phyloP scores from a whole-genome alignment of 1,140 invertebrate species.

The Hyposmocoma kahamanoa region DNA sequence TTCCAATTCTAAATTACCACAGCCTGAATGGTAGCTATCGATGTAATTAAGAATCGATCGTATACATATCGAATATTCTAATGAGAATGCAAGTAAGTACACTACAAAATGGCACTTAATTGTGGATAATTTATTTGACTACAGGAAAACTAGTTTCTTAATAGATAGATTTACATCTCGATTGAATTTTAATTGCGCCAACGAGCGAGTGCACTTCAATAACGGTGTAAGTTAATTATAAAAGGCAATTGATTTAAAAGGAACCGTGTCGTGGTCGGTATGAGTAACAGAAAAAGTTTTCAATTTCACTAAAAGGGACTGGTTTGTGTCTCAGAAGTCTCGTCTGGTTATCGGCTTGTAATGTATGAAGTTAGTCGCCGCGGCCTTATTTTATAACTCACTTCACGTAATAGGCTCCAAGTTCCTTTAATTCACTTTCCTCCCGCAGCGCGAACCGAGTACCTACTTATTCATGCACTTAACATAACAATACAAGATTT shows the following conservation, averaged over 20 bases:
- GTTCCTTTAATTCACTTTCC: slow-evolving; percentile 59
- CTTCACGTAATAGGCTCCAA: slow-evolving; percentile 65
- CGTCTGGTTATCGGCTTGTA: slow-evolving; percentile 73
- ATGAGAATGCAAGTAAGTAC: too few species aligned
- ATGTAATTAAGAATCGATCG: too few species aligned
- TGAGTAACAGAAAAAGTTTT: slow-evolving; percentile 74
- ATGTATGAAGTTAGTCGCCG: slow-evolving; percentile 70
- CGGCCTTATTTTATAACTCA: slow-evolving; percentile 71
- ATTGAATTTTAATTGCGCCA: slow-evolving; percentile 61
- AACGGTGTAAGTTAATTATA: slow-evolving; percentile 70
- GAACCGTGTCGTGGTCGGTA: slow-evolving; percentile 60
- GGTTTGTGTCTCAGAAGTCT: slow-evolving; percentile 74
- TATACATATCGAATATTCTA: too few species aligned
- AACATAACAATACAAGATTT: too few species aligned
- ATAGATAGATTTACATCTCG: slow-evolving; percentile 54
- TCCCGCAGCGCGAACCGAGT: slow-evolving; percentile 32
- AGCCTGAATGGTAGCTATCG: too few species aligned
- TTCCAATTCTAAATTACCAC: too few species aligned
- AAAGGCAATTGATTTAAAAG: slow-evolving; percentile 72
- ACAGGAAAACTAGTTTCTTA: slow-evolving; percentile 54
- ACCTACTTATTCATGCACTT: too few species aligned
- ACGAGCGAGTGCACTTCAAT: slow-evolving; percentile 63
- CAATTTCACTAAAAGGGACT: slow-evolving; percentile 75
- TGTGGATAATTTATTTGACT: slow-evolving; percentile 53
- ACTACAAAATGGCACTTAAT: too few species aligned